A percentile compares a stretch with the other conserved stretches of the same genome.
These are phyloP conservation scores for Melieria picta DNA, from an alignment of 2,888 invertebrate genomes.

Conservation along the genomic window DNA sequence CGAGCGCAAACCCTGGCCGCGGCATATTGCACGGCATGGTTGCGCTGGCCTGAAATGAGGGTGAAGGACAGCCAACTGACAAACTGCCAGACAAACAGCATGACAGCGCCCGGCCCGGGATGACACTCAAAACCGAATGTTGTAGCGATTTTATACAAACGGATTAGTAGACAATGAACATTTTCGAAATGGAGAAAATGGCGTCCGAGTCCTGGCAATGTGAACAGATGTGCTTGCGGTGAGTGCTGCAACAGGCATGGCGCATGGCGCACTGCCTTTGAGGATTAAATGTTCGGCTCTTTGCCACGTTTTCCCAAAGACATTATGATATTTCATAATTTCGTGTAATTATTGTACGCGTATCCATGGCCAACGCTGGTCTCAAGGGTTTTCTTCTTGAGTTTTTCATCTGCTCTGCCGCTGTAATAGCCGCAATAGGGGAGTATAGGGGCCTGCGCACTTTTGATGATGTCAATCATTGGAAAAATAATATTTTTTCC, in stretches of 20 bases:
- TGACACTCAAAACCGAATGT: constrained; percentile 47
- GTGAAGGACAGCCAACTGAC: constrained; percentile 8
- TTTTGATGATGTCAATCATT: constrained; percentile 23
- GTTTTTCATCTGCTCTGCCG: neutral
- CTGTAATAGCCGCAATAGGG: neutral
- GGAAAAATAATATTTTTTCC: constrained; percentile 17
- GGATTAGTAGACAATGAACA: neutral
- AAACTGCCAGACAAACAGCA: constrained; percentile 14
- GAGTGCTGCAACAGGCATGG: neutral
- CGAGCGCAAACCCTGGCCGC: constrained; percentile 28
- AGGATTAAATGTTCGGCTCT: constrained; percentile 26
- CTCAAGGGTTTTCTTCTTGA: too few species aligned
- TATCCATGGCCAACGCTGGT: too few species aligned
- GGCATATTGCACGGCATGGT: neutral
- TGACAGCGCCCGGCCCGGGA: constrained; percentile 21
- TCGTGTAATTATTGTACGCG: constrained; percentile 16
- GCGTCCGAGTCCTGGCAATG: neutral
- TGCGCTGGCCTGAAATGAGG: neutral
- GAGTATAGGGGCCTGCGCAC: constrained; percentile 5
- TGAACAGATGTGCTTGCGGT: constrained; percentile 33
- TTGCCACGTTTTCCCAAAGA: constrained; percentile 11
- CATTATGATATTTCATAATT: constrained; percentile 29
- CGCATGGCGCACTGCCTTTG: neutral
- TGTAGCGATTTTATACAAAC: constrained; percentile 36
- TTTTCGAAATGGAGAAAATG: constrained; percentile 11